Conservation (phyloP, 2,797 vertebrate genomes). For the Urophycis tenuis region DNA sequence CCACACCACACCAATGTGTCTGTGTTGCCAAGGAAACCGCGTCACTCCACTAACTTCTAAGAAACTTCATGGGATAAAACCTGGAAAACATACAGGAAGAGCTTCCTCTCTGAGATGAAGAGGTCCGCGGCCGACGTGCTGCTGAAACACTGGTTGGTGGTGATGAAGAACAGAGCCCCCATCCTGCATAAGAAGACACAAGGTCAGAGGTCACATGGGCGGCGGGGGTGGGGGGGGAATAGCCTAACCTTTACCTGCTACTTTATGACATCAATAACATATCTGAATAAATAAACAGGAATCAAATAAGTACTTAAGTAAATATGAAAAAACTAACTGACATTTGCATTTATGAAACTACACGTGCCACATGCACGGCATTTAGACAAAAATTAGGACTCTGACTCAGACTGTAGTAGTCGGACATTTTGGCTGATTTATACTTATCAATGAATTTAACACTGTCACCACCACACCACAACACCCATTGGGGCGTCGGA, state of each 20-base stretch:
- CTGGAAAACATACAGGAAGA: slow-evolving; percentile 78
- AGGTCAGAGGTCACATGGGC: not conserved
- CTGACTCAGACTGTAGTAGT: not conserved
- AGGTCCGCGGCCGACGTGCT: slow-evolving; percentile 84
- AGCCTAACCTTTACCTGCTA: no score
- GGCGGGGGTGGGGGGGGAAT: no score
- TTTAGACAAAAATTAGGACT: not conserved
- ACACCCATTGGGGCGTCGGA: not conserved
- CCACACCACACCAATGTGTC: not conserved
- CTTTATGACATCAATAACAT: no score
- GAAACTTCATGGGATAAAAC: not conserved
- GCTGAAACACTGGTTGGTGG: slow-evolving; percentile 88
- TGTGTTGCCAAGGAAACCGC: not conserved
- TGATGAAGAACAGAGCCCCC: slow-evolving; percentile 89
- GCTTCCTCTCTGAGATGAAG: slow-evolving; percentile 84
- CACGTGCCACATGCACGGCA: not conserved
- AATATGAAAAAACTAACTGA: no score
- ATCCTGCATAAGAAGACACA: slow-evolving; percentile 63
- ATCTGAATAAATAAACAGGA: no score
- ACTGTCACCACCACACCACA: not conserved
- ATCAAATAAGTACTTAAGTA: no score
- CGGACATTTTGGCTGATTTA: no score
- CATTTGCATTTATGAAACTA: not conserved
- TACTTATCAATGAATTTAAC: not conserved
- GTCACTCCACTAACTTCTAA: not conserved